A percentile compares a stretch with the other conserved stretches of the same genome.
Conservation (phyloP, 2,113 vertebrate genomes). For the Pachypanchax playfairii region DNA sequence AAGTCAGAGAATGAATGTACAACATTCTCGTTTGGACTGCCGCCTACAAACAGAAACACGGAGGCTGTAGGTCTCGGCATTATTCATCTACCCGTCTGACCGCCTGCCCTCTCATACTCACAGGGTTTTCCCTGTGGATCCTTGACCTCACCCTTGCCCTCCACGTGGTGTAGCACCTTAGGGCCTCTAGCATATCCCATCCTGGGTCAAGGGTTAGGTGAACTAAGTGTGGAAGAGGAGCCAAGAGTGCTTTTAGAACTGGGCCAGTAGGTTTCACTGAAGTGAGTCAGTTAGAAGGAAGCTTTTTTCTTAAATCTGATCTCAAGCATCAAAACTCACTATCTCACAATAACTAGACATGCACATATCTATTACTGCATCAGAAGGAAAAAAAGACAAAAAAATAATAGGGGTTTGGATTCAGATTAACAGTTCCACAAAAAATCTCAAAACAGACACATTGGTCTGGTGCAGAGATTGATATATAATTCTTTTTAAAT, state of each 20-base stretch:
- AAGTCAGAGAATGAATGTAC: slow-evolving; percentile 38
- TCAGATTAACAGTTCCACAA: slow-evolving; percentile 39
- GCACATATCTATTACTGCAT: slow-evolving; percentile 16
- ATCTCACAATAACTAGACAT: slow-evolving; percentile 7
- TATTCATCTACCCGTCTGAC: slow-evolving; percentile 21
- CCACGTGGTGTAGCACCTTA: slow-evolving; percentile 47
- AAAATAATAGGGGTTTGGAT: slow-evolving; percentile 23
- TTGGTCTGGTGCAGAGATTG: slow-evolving; percentile 43
- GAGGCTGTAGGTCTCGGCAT: not conserved
- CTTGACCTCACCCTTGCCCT: slow-evolving; percentile 52
- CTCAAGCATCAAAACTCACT: slow-evolving; percentile 28
- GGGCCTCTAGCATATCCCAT: slow-evolving; percentile 44
- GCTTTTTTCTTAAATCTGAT: slow-evolving; percentile 27
- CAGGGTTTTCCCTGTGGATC: slow-evolving; percentile 39
- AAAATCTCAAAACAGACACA: slow-evolving; percentile 42
- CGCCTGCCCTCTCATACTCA: slow-evolving; percentile 24
- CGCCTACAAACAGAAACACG: slow-evolving; percentile 16
- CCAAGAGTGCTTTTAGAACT: slow-evolving; percentile 46
- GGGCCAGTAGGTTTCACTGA: slow-evolving; percentile 41
- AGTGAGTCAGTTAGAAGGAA: slow-evolving; percentile 47
- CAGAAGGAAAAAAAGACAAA: not conserved
- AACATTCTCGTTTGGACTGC: slow-evolving; percentile 26
- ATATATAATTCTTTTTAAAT: slow-evolving; percentile 34
- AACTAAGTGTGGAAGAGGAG: slow-evolving; percentile 51
- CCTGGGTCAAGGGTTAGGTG: slow-evolving; percentile 41